Evolutionary conservation across 2,888 invertebrate species (phyloP).

Genomic region (Leucophora obtusa): DNA sequence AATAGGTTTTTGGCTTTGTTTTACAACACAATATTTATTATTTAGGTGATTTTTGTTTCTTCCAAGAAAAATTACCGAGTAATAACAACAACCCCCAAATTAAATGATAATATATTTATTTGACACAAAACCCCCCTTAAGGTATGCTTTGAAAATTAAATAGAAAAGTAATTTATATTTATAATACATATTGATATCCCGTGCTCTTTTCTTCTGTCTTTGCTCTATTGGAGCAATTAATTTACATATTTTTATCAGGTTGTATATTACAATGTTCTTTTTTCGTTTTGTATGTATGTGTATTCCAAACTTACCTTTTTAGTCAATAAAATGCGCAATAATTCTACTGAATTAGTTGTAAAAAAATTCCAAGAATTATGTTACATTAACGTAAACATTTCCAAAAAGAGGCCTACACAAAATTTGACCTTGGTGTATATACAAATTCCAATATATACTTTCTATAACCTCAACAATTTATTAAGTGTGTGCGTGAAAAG

Average conservation of each 20-base stretch:
- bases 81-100: neutral
- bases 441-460: conserved; percentile 16
- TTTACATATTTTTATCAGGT: conserved; percentile 21
- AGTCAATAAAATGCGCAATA: conserved; percentile 44
- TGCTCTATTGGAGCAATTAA: conserved; percentile 15
- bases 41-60: conserved; percentile 1
- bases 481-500: neutral
- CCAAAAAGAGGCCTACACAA: neutral
- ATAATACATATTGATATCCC: neutral
- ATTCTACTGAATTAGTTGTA: neutral
- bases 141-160: conserved; percentile 4
- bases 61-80: neutral
- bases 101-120: neutral
- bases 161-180: conserved; percentile 11
- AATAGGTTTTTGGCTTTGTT: conserved; percentile 29
- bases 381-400: neutral
- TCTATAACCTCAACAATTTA: conserved; percentile 25
- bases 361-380: neutral
- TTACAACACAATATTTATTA: neutral
- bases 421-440: conserved; percentile 40
- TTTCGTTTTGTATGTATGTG: neutral
- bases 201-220: neutral
- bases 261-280: neutral
- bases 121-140: conserved; percentile 1
- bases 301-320: conserved; percentile 14